A percentile compares a stretch with the other conserved stretches of the same genome.
Conservation (phyloP, 2,888 invertebrate species). For the Nyleta sp. region DNA sequence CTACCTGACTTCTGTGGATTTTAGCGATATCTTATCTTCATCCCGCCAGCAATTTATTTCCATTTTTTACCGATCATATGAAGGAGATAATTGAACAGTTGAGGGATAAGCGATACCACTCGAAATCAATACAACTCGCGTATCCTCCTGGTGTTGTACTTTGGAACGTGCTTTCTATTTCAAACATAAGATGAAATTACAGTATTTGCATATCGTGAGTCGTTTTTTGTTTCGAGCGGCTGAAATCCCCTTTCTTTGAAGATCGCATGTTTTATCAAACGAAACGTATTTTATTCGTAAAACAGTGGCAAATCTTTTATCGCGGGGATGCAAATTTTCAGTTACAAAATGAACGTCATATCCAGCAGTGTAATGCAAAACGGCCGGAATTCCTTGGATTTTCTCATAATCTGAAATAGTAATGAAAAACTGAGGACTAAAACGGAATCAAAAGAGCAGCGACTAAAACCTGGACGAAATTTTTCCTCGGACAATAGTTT, state of each 20-base stretch:
- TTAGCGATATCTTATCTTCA: too few relatives aligned
- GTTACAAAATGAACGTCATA: constrained; percentile 15
- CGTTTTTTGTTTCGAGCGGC: constrained; percentile 15
- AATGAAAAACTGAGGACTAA: background rate
- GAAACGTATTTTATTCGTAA: constrained; percentile 7
- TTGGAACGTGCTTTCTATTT: constrained; percentile 37
- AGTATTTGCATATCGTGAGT: constrained; percentile 50
- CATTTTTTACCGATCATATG: too few relatives aligned
- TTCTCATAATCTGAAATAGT: too few relatives aligned
- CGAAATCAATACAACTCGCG: constrained; percentile 18
- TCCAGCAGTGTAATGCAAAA: too few relatives aligned
- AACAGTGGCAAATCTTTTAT: constrained; percentile 23
- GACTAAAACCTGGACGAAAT: constrained; percentile 1
- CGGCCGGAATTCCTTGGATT: too few relatives aligned
- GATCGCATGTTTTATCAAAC: constrained; percentile 29
- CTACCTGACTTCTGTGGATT: too few relatives aligned
- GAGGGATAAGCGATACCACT: constrained; percentile 7
- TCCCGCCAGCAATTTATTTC: too few relatives aligned
- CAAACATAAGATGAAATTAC: constrained; percentile 50
- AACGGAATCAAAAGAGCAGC: background rate
- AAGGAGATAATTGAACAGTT: constrained; percentile 6
- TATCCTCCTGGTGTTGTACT: constrained; percentile 11
- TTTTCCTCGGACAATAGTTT: constrained; percentile 21
- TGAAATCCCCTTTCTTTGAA: constrained; percentile 10
- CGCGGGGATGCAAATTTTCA: constrained; percentile 9